Evolutionary conservation across 2,888 invertebrate genomes (phyloP).

Genomic region (Sphaerophoria rueppellii): DNA sequence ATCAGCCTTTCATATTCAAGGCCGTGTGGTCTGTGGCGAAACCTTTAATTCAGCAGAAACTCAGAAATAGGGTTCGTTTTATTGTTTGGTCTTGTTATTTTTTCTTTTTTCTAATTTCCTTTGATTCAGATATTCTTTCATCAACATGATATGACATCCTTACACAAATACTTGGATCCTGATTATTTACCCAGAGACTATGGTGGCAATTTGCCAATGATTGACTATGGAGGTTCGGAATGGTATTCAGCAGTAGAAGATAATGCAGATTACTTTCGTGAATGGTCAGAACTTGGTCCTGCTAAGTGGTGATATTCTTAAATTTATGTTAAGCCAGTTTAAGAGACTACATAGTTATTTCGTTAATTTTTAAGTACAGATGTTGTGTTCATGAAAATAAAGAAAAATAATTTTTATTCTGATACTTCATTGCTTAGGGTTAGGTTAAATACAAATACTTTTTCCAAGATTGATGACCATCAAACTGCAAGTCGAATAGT

Average conservation of each 20-base stretch:
- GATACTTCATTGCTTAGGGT: too few species aligned
- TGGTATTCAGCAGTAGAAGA: constrained; percentile 89
- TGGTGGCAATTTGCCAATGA: constrained; percentile 88
- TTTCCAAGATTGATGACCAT: too few species aligned
- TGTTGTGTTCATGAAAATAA: too few species aligned
- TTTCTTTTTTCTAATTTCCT: not conserved
- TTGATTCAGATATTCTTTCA: constrained; percentile 89
- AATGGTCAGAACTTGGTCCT: constrained; percentile 88
- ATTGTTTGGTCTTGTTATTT: not conserved
- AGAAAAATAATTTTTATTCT: too few species aligned
- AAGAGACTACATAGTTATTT: too few species aligned
- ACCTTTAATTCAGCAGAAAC: constrained; percentile 90
- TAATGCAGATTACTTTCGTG: constrained; percentile 86
- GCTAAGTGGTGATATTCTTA: constrained; percentile 81
- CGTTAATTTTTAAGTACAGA: too few species aligned
- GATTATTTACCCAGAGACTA: constrained; percentile 89
- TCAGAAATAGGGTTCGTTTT: constrained; percentile 87
- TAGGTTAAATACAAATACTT: too few species aligned
- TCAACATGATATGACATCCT: constrained; percentile 89
- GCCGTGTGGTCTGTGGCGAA: constrained; percentile 93
- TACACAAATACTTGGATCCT: constrained; percentile 88
- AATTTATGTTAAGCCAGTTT: too few species aligned
- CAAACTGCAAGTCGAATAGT: too few species aligned
- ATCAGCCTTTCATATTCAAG: constrained; percentile 92
- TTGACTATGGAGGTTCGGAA: constrained; percentile 89